Evolutionary conservation across 2,113 vertebrate genomes (phyloP), one percentile per base, ranked within the genome.

Genomic region (Oreochromis spilurus): DNA sequence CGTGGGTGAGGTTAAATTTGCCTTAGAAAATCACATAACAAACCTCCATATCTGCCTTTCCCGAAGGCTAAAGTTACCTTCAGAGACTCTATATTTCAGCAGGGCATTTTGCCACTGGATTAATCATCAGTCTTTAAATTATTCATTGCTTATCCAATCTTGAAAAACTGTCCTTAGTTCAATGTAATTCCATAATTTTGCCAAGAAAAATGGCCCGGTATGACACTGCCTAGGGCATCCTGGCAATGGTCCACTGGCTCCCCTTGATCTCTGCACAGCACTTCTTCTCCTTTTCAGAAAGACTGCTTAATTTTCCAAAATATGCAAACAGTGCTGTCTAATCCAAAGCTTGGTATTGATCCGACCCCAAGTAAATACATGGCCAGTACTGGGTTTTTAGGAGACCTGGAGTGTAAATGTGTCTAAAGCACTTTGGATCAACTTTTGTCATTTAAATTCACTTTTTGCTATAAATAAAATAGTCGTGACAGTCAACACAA

Each of bases 41-140:
- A 94, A 93, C 91, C 91, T 89, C 82, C 88, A 93, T 91, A 94
- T 96, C 90, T 80, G 83, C 95, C 94, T 96, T 95, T 92, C 91
- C 92, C 90, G 87, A 96, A 93, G 90, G 93, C 82, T 91, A 95
- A 95, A 93, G 91, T 96, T 95, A 95, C 92, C 94, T 95, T 94
- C 92, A 91, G 72, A 93, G 89, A 72, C 48, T 77, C 54, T 78
- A 80, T 90, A 91, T 91, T 93, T 93, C 88, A 93, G 55, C 19
- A 36, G 40, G 82, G 79, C 81, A 17, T 93, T 95, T 90, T 83
- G 31, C 83, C 55, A 50, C 55, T 24, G 90, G 92, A 95, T 95
- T 96, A 89, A 95, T 95, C 92, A 95, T 82, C 12, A 38, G 75
- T 16, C 62, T 26, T 85, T 95, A 91, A 95, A 93, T 94, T 94